These are phyloP conservation scores for Maniola jurtina DNA, from an alignment of 1,140 invertebrate genomes.

Conservation along the genomic window DNA sequence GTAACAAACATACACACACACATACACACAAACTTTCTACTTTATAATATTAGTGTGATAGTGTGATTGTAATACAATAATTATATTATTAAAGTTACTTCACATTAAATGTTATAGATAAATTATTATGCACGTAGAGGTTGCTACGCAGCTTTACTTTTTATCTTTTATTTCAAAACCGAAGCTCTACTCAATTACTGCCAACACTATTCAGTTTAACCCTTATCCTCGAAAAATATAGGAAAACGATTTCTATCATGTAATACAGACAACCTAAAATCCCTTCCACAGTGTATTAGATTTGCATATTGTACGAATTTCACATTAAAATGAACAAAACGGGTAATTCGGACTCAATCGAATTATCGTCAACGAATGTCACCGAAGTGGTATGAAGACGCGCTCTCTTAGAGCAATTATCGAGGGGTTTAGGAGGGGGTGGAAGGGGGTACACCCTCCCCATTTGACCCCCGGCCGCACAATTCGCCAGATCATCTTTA, in stretches of 20 bases:
- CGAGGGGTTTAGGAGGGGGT: conserved; percentile 31
- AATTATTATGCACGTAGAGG: no score
- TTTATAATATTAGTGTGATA: no score
- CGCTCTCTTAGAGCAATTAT: conserved; percentile 67
- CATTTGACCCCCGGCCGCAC: conserved; percentile 34
- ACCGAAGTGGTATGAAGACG: conserved; percentile 66
- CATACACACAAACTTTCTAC: no score
- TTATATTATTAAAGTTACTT: no score
- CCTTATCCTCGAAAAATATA: background rate
- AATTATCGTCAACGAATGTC: conserved; percentile 65
- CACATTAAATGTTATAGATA: no score
- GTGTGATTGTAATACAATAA: no score
- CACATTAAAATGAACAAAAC: conserved; percentile 49
- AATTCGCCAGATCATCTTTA: conserved; percentile 69
- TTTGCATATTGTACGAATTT: conserved; percentile 44
- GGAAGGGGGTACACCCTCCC: conserved; percentile 22
- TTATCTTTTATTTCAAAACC: background rate
- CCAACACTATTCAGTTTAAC: conserved; percentile 16
- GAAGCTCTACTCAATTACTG: background rate
- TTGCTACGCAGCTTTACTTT: background rate
- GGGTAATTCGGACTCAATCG: conserved; percentile 56
- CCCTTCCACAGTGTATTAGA: conserved; percentile 23
- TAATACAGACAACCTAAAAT: conserved; percentile 26
- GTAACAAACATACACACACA: no score
- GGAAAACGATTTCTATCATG: conserved; percentile 17